phyloP scores from a whole-genome alignment of 2,113 vertebrate genomes.

The Cavia aperea region DNA sequence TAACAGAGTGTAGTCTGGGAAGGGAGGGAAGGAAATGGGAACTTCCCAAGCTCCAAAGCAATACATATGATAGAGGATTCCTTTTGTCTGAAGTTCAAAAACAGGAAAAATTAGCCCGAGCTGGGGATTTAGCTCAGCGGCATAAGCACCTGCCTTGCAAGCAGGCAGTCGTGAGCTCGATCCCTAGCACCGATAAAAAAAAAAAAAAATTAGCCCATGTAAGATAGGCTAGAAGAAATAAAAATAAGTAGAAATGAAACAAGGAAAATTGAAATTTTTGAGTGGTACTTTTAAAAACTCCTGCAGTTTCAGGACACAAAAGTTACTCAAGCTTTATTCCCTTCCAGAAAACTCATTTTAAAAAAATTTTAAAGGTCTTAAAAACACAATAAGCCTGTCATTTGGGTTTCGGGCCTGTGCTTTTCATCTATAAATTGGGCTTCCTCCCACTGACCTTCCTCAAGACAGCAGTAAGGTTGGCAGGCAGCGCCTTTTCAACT shows the following conservation, averaged over 20 bases:
- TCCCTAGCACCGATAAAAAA: too few relatives aligned
- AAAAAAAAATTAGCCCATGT: not conserved
- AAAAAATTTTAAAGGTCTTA: not conserved
- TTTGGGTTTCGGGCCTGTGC: not conserved
- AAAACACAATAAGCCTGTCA: not conserved
- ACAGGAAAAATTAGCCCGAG: not conserved
- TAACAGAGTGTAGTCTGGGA: not conserved
- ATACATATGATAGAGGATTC: not conserved
- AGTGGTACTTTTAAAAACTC: not conserved
- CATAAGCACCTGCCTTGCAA: too few relatives aligned
- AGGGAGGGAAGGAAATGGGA: not conserved
- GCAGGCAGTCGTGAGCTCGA: too few relatives aligned
- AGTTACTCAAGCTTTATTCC: not conserved
- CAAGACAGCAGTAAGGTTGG: not conserved
- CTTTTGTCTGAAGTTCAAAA: not conserved
- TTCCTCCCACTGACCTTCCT: not conserved
- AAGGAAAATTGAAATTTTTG: not conserved
- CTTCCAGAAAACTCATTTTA: not conserved
- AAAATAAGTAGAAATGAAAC: not conserved
- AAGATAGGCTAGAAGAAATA: not conserved
- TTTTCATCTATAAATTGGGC: not conserved
- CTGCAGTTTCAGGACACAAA: not conserved
- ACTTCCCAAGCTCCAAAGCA: not conserved
- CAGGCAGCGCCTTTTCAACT: not conserved
- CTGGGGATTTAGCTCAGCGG: too few relatives aligned